Base-by-base conservation (phyloP, 2,888 invertebrate species). In the Theristus sp. region DNA sequence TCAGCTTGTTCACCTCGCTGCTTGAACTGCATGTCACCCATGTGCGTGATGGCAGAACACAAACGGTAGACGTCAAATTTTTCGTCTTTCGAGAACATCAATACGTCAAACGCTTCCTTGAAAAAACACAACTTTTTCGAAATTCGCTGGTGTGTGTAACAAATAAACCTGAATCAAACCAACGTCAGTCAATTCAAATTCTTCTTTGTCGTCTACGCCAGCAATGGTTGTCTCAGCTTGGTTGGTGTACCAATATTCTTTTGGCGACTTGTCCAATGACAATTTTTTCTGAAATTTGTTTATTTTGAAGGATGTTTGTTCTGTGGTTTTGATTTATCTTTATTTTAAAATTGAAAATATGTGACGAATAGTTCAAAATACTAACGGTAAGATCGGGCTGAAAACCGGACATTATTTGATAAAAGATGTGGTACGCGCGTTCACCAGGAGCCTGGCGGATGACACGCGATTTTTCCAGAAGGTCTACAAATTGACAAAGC, bases 11-110 rank as follows among this genome's bases (percentile, higher is more conserved):
- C 98, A 81, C 98, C 98, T 75, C 96, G 89, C 82, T 98, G 96
- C 81, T 98, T 98, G 88, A 98, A 98, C 81, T 96, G 93, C 89
- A 98, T 89, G 78, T 88, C 85, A 82, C 98, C 98, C 87, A 98
- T 91, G 80, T 98, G 96, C 89, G 98, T 93, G 76, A 96, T 93
- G 75, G 90, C 82, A 75, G 91, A 89, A 71, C 93, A 93, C 80
- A 94, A 89, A 79, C 85, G 90, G 85, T 93, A 98, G 73, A 96
- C 87, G 79, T 94, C 83, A 77, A 87, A 83, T 82, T 96, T 96
- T 80, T 98, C 96, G 73, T 87, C 83, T 78, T 86, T 84, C 72
- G 87, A 86, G 86, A 98, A 99, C 76, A 94, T 94, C 81, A 98
- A 83, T 72, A 99, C 86, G 78, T 96, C 91, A 82, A 98, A 94